These are phyloP conservation scores for Drosophila fulvimacula DNA, from an alignment of 2,888 invertebrate species.

Conservation along the genomic window DNA sequence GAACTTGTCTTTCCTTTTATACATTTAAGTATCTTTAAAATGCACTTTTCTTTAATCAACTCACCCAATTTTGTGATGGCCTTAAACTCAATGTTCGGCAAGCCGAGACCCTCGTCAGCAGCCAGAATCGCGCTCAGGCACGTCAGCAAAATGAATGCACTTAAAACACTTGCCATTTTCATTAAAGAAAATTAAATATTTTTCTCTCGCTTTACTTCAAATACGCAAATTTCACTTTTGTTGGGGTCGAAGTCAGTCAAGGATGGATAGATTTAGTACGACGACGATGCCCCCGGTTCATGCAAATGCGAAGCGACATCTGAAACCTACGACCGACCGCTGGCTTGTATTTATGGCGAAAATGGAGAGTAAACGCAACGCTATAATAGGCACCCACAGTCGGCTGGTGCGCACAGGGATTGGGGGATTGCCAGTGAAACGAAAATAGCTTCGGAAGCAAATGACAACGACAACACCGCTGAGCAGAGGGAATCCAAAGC, in stretches of 20 bases:
- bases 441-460: conserved; percentile 56
- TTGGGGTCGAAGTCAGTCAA: conserved; percentile 1
- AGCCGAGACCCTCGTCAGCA: conserved; percentile 27
- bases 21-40: too few relatives aligned
- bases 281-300: conserved; percentile 37
- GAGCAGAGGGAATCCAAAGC: conserved; percentile 39
- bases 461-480: conserved; percentile 51
- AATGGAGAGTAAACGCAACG: conserved; percentile 45
- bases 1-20: conserved; percentile 16
- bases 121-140: conserved; percentile 32
- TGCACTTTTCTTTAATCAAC: conserved; percentile 24
- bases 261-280: background rate
- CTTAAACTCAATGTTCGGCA: conserved; percentile 55
- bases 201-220: background rate
- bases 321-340: conserved; percentile 48
- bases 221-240: conserved; percentile 37
- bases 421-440: conserved; percentile 35
- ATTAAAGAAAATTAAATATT: background rate
- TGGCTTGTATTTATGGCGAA: conserved; percentile 73
- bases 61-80: conserved; percentile 68
- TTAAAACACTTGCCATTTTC: conserved; percentile 27
- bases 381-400: conserved; percentile 44
- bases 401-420: conserved; percentile 23
- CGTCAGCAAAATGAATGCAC: conserved; percentile 28
- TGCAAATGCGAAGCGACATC: conserved; percentile 66